Base-by-base conservation (phyloP, 2,113 vertebrate species). In the Elephantulus edwardii region DNA sequence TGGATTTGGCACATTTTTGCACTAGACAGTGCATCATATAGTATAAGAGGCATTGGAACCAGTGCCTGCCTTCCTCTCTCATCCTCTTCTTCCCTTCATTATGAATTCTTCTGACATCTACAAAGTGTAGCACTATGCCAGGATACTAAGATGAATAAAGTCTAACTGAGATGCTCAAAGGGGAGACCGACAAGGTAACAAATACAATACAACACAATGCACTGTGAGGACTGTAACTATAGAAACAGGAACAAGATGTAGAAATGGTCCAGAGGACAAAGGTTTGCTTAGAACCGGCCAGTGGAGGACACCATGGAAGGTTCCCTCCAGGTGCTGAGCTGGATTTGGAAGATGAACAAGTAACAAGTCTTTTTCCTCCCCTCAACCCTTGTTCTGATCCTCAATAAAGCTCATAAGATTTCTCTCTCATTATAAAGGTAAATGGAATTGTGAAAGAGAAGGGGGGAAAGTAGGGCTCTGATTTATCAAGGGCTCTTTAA, bases 401-500 rank as follows among this genome's bases (percentile, higher is more conserved):
- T 48, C 56, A 8, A 3, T 6, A 20, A 17, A 50, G 46, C 11
- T 44, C 46, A 8, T 33, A 72, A 58, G 40, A 42, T 75, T 76
- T 50, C 60, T 35, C 48, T 33, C 26, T 75, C 8, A 16, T 70
- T 62, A 2, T 17, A 42, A 38, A 38, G 38, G 40, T 6, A 52
- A 64, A 14, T 7, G 60, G 8, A 33, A 38, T 4, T 58, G 33
- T 48, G 44, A 35, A 52, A 52, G 33, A 54, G 14, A 28, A 6
- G 24, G 14, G 52, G 1, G 17, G 22, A 13, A n/a, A 20, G n/a
- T 2, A 38, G 68, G 17, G 6, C 20, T 50, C n/a, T 77, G 14
- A 9, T 64, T 80, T 72, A 62, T 80, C 46, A 48, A 70, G 30
- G n/a, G 58, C 46, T 52, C 52, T 89, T 76, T 90, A 58, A 84